Evolutionary conservation across 2,888 invertebrate genomes (phyloP), one percentile per base, ranked within the genome.

Genomic region (Eledone cirrhosa): DNA sequence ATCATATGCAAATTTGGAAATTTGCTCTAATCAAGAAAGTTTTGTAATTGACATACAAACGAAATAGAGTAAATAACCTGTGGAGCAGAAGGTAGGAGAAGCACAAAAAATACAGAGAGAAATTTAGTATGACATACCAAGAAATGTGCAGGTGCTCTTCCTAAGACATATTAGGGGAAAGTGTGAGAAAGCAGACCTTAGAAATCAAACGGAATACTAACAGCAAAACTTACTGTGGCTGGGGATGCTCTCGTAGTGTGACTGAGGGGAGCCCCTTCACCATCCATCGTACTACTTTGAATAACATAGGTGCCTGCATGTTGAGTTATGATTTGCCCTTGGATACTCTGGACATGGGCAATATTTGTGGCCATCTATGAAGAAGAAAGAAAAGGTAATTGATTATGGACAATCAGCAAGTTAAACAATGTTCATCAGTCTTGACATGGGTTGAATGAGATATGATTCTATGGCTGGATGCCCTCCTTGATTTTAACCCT

Each of bases 221-320:
- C 78, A 48, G 63, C 77, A 59, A 78, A 76, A 86, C 94, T 94
- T 94, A 96, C 97, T 92, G 98, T 98, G 91, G 97, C 97, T 90
- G 96, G 95, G 90, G 95, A 95, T 89, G 95, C 95, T 91, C 94
- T 93, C 90, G 94, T 95, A 88, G 95, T 95, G 91, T 95, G 95
- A 87, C 94, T 94, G 87, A 93, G 91, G 88, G 94, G 92, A 86
- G 92, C 92, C 86, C 91, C 89, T 76, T 90, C 90, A 86, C 90
- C 90, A 84, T 92, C 92, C 91, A 91, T 92, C 90, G 93, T 93
- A 85, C 93, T 93, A 83, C 90, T 89, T 84, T 91, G 91, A 80
- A 95, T 94, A 85, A 95, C 92, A 89, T 94, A 95, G 13, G 93
- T 92, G 24, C 92, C 91, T 48, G 84, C 83, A 80, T 89, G 89